These are phyloP conservation scores for Siderastrea siderea DNA, from an alignment of 92 coral and sea anemone genomes.

Conservation along the genomic window DNA sequence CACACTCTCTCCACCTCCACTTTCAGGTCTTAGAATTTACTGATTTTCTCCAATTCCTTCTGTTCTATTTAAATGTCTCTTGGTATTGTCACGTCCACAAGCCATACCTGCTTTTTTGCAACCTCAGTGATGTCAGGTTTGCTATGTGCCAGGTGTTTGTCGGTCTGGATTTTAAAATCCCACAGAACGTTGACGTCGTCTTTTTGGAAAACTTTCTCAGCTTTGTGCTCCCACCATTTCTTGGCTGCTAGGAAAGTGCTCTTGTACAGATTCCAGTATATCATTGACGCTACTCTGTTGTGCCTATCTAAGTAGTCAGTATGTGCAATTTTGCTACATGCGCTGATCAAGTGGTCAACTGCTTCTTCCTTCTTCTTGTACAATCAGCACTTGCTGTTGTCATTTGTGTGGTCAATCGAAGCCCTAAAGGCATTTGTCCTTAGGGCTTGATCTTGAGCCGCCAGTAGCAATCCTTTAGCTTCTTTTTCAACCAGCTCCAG, in stretches of 20 bases:
- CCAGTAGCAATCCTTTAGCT: not conserved
- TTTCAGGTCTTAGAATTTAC: not conserved
- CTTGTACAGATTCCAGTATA: not conserved
- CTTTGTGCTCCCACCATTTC: not conserved
- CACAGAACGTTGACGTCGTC: not conserved
- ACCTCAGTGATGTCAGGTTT: not conserved
- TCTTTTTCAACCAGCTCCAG: not conserved
- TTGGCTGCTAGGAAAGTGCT: not conserved
- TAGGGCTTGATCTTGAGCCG: not conserved
- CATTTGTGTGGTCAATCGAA: too few species aligned
- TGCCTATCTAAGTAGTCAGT: not conserved
- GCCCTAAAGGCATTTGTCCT: not conserved
- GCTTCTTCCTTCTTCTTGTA: not conserved
- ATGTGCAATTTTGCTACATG: not conserved
- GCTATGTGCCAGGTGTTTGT: not conserved
- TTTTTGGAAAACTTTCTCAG: not conserved
- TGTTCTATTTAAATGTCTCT: too few species aligned
- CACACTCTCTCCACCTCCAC: not conserved
- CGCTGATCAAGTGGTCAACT: not conserved
- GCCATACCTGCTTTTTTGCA: too few species aligned
- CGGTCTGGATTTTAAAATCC: not conserved
- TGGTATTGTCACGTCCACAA: too few species aligned
- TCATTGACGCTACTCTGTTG: not conserved
- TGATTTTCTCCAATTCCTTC: not conserved
- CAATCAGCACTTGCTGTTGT: not conserved